A percentile compares a stretch with the other conserved stretches of the same genome.
phyloP scores from a whole-genome alignment of 92 coral and sea anemone genomes.

The Parazoanthus darwini region DNA sequence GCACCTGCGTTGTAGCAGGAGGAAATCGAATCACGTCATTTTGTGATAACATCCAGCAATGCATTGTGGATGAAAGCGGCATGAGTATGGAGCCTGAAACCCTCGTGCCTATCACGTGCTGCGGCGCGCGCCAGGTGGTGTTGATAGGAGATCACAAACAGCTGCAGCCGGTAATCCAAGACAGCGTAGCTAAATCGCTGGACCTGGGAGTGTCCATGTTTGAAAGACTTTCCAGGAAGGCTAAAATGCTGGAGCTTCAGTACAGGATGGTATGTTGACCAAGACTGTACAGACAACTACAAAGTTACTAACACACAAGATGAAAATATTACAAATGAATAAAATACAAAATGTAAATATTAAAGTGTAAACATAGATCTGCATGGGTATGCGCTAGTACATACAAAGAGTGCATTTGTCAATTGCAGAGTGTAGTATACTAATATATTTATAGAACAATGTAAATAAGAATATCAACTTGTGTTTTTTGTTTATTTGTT shows the following conservation, averaged over 20 bases:
- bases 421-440: too few relatives aligned
- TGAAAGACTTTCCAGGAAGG: conserved; percentile 64
- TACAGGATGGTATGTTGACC: conserved; percentile 80
- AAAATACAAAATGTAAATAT: too few relatives aligned
- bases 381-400: too few relatives aligned
- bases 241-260: conserved; percentile 73
- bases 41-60: conserved; percentile 56
- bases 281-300: not conserved
- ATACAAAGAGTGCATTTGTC: too few relatives aligned
- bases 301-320: too few relatives aligned
- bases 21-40: conserved; percentile 46
- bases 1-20: conserved; percentile 75
- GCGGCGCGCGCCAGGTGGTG: conserved; percentile 74
- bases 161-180: conserved; percentile 77
- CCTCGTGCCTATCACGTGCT: conserved; percentile 80
- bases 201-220: conserved; percentile 82
- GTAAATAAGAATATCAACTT: too few relatives aligned
- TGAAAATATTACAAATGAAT: too few relatives aligned
- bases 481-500: too few relatives aligned
- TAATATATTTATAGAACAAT: too few relatives aligned
- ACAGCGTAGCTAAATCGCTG: conserved; percentile 62
- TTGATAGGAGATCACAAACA: conserved; percentile 95
- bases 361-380: too few relatives aligned
- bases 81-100: conserved; percentile 93
- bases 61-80: conserved; percentile 93